Percentiles rank a stretch among this genome's conserved stretches.
Conservation (phyloP, 2,888 invertebrate genomes). For the Drosophila barbarae region DNA sequence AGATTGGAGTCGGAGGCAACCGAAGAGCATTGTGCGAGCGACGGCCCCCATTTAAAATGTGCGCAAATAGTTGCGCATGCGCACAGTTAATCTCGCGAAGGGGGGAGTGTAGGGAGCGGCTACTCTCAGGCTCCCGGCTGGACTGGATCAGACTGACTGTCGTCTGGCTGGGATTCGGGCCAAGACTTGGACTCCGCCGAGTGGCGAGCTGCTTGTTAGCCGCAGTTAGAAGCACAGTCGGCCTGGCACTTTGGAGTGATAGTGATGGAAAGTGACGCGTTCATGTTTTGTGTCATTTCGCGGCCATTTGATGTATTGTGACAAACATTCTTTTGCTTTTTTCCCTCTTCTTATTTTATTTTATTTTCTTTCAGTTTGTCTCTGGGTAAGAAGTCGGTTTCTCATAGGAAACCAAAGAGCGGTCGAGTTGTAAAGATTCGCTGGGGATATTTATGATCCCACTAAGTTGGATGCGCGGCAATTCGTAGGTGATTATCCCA, state of each 20-base stretch:
- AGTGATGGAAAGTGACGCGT: slow-evolving; percentile 79
- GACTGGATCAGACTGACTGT: slow-evolving; percentile 67
- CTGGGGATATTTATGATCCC: slow-evolving; percentile 47
- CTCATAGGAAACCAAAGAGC: slow-evolving; percentile 24
- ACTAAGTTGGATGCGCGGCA: slow-evolving; percentile 46
- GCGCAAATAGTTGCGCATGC: slow-evolving; percentile 74
- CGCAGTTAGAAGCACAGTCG: slow-evolving; percentile 50
- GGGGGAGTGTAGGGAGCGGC: slow-evolving; percentile 4
- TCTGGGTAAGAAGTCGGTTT: slow-evolving; percentile 22
- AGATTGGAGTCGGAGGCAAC: slow-evolving; percentile 8
- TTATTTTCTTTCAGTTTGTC: background rate
- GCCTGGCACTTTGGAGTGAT: slow-evolving; percentile 77
- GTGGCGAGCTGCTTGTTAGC: slow-evolving; percentile 53
- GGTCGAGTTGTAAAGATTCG: slow-evolving; percentile 39
- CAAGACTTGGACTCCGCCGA: slow-evolving; percentile 11
- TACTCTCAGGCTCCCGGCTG: slow-evolving; percentile 9
- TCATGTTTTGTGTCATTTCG: slow-evolving; percentile 79
- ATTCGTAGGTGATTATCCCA: slow-evolving; percentile 58
- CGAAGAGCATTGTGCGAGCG: slow-evolving; percentile 34
- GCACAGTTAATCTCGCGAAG: slow-evolving; percentile 69
- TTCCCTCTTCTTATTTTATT: background rate
- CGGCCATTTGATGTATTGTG: slow-evolving; percentile 77
- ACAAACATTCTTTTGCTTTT: slow-evolving; percentile 71
- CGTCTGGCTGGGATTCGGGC: slow-evolving; percentile 37
- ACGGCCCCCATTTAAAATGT: slow-evolving; percentile 77